Percentiles rank a stretch among this genome's conserved stretches.
These are phyloP conservation scores for Semaprochilodus insignis DNA, from an alignment of 2,797 vertebrate genomes.

Conservation along the genomic window DNA sequence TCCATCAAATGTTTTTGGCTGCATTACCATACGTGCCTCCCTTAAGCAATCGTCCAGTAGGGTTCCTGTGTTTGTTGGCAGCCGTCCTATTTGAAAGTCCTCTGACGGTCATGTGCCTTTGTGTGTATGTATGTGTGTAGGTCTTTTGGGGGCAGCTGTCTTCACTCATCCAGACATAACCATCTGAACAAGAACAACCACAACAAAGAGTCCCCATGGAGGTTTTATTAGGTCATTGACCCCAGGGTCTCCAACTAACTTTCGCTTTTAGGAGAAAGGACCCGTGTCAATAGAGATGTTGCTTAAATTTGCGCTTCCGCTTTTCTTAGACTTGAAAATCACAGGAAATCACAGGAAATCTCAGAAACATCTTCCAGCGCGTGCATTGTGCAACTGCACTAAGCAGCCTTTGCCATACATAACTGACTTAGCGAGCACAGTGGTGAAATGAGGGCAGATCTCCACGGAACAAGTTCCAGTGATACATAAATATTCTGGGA, in stretches of 20 bases:
- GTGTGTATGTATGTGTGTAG: conserved; percentile 5
- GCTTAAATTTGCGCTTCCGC: conserved; percentile 13
- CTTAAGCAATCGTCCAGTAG: not conserved
- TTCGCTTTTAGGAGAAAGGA: conserved; percentile 12
- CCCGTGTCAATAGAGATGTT: conserved; percentile 12
- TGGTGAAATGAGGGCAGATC: not conserved
- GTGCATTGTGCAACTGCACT: not conserved
- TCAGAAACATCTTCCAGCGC: conserved; percentile 14
- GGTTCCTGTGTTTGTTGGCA: too few species aligned
- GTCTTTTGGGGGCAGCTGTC: conserved; percentile 46
- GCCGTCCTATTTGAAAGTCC: not conserved
- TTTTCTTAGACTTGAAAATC: not conserved
- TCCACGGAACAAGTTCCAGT: not conserved
- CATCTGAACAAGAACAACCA: conserved; percentile 37
- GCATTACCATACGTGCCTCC: not conserved
- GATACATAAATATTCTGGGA: not conserved
- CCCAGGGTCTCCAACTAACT: conserved; percentile 27
- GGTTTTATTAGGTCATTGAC: conserved; percentile 45
- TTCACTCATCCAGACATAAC: conserved; percentile 42
- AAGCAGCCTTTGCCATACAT: conserved; percentile 23
- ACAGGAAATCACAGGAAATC: not conserved
- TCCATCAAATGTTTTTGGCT: not conserved
- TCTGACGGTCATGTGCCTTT: not conserved
- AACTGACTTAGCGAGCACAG: not conserved
- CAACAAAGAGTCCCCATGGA: conserved; percentile 45